Evolutionary conservation across 1,140 invertebrate species (phyloP).

Genomic region (Dermatophagoides farinae): DNA sequence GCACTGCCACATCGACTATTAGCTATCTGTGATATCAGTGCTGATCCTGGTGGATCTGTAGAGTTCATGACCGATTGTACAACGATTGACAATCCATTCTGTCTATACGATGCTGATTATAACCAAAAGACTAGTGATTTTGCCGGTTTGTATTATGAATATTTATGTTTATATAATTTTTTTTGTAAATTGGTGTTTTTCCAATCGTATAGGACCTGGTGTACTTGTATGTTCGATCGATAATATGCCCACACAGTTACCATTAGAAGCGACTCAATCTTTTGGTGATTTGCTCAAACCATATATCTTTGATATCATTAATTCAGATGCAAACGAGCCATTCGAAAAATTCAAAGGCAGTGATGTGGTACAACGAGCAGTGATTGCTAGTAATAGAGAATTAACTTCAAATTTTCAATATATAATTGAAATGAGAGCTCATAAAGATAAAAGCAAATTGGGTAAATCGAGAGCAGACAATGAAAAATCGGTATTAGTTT

Average conservation of each 20-base stretch:
- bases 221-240: constrained; percentile 96
- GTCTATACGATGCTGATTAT: constrained; percentile 89
- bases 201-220: constrained; percentile 49
- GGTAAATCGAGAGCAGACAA: constrained; percentile 16
- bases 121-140: constrained; percentile 56
- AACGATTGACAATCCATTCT: constrained; percentile 96
- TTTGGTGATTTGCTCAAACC: constrained; percentile 83
- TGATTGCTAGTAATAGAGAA: constrained; percentile 83
- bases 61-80: constrained; percentile 99
- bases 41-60: constrained; percentile 94
- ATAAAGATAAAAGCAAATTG: constrained; percentile 11
- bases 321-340: constrained; percentile 63
- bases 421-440: constrained; percentile 61
- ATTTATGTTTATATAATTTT: background rate
- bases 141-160: background rate
- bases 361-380: constrained; percentile 58
- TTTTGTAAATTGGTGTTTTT: background rate
- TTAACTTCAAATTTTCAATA: constrained; percentile 85
- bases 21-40: constrained; percentile 88
- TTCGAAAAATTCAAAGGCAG: constrained; percentile 55
- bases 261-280: constrained; percentile 86
- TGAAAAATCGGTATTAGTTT: constrained; percentile 45
- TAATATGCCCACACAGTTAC: constrained; percentile 98
- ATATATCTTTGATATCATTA: constrained; percentile 63
- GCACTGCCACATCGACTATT: constrained; percentile 58